Evolutionary conservation across 2,113 vertebrate species (phyloP).

Genomic region (Stigmatopora nigra): DNA sequence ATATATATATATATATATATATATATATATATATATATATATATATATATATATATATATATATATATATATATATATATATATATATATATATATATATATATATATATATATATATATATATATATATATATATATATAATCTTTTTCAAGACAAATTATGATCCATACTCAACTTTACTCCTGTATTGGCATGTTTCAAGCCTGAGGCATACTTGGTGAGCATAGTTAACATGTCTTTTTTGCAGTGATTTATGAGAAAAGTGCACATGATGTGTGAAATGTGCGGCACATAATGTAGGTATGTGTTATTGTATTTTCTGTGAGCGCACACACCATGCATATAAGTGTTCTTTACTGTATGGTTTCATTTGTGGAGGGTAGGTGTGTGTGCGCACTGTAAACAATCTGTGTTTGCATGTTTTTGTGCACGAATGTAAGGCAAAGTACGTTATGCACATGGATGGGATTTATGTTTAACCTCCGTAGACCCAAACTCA

Average conservation of each 20-base stretch:
- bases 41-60: too few species aligned
- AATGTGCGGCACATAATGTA: background rate
- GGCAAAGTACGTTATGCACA: background rate
- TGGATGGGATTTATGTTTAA: background rate
- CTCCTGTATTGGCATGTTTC: background rate
- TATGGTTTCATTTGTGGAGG: background rate
- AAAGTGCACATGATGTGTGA: constrained; percentile 1
- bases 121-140: too few species aligned
- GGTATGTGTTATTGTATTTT: background rate
- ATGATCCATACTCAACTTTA: background rate
- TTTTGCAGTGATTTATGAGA: too few species aligned
- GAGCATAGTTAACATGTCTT: background rate
- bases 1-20: too few species aligned
- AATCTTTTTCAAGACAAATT: background rate
- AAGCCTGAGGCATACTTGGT: background rate
- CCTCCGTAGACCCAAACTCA: too few species aligned
- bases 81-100: too few species aligned
- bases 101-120: too few species aligned
- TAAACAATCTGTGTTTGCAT: background rate
- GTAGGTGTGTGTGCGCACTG: background rate
- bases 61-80: too few species aligned
- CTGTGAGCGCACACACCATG: background rate
- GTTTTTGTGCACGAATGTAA: background rate
- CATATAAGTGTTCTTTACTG: constrained; percentile 1
- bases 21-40: too few species aligned